These are phyloP conservation scores for Smutsia temminckii DNA, from an alignment of 2,797 vertebrate species.

Conservation along the genomic window DNA sequence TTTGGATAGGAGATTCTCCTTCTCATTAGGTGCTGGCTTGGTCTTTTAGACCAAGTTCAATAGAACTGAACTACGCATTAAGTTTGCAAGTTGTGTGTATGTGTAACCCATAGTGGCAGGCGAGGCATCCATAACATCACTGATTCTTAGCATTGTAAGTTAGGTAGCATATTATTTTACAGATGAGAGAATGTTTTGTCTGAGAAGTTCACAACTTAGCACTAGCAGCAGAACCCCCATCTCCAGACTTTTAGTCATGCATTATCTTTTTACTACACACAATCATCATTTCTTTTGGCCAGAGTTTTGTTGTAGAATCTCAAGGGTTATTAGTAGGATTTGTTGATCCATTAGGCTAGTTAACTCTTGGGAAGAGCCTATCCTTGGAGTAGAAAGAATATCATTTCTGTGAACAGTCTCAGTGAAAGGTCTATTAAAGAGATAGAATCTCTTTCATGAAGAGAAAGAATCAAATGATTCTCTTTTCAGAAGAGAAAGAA, in stretches of 20 bases:
- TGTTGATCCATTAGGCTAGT: not conserved
- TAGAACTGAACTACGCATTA: not conserved
- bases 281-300: not conserved
- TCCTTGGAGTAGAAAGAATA: not conserved
- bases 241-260: not conserved
- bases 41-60: not conserved
- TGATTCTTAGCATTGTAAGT: conserved; percentile 25
- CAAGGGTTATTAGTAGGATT: not conserved
- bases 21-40: not conserved
- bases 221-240: not conserved
- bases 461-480: not conserved
- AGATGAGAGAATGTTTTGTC: not conserved
- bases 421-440: not conserved
- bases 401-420: not conserved
- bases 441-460: not conserved
- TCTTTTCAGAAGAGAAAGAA: not conserved
- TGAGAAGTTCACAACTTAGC: not conserved
- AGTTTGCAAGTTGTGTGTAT: not conserved
- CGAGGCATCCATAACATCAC: not conserved
- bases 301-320: not conserved
- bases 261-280: not conserved
- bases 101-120: not conserved
- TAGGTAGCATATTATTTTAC: not conserved
- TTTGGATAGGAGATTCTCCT: not conserved
- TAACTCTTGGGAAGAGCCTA: not conserved